phyloP scores from a whole-genome alignment of 2,888 invertebrate genomes.

The Melanophora roralis region DNA sequence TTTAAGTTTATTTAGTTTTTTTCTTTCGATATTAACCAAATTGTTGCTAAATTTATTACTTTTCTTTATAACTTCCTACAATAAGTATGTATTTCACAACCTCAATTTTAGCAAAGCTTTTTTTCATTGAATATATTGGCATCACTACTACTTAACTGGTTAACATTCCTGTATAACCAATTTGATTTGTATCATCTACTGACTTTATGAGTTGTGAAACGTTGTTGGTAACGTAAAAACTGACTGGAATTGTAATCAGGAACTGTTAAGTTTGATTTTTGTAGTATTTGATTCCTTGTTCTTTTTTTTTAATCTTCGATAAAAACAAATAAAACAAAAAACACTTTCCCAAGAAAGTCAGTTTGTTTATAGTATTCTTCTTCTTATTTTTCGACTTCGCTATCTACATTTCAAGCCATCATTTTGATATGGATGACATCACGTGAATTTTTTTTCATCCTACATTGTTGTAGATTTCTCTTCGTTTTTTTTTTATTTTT shows the following conservation, averaged over 20 bases:
- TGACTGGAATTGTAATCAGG: not conserved
- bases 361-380: constrained; percentile 21
- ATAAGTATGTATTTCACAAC: too few species aligned
- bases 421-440: constrained; percentile 52
- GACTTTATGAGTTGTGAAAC: constrained; percentile 27
- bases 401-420: constrained; percentile 29
- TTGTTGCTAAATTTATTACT: too few species aligned
- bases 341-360: constrained; percentile 49
- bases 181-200: constrained; percentile 50
- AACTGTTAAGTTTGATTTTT: constrained; percentile 30
- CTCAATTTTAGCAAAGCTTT: not conserved
- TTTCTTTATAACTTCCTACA: too few species aligned
- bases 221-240: not conserved
- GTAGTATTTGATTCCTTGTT: constrained; percentile 24
- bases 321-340: not conserved
- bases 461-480: constrained; percentile 18
- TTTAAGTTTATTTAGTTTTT: too few species aligned
- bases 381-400: not conserved
- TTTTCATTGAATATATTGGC: not conserved
- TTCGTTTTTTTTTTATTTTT: not conserved
- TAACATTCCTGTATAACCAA: constrained; percentile 24
- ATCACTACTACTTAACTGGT: constrained; percentile 12
- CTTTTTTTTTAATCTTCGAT: not conserved
- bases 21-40: too few species aligned
- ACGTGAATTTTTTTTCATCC: constrained; percentile 42